Evolutionary conservation across 2,113 vertebrate species (phyloP).

Genomic region (Sylvia atricapilla): DNA sequence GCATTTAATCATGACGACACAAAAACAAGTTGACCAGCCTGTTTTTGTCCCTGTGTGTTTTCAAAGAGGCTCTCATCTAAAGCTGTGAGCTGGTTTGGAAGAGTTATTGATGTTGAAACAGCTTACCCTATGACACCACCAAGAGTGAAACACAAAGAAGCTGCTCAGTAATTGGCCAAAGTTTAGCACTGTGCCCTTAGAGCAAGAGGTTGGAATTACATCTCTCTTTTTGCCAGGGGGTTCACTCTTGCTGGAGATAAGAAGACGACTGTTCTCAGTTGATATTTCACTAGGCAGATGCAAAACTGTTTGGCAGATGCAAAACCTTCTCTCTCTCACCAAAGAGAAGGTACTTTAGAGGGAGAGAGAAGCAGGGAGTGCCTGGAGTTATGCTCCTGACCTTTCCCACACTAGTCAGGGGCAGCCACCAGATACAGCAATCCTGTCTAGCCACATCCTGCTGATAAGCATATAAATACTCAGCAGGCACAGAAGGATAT

Average conservation of each 20-base stretch:
- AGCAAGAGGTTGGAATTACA: not conserved
- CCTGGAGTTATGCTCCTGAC: not conserved
- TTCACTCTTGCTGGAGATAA: not conserved
- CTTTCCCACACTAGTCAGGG: not conserved
- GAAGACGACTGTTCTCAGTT: not conserved
- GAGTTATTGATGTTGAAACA: not conserved
- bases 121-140: not conserved
- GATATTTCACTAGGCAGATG: not conserved
- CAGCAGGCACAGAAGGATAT: slow-evolving; percentile 31
- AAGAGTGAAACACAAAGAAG: not conserved
- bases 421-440: not conserved
- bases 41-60: not conserved
- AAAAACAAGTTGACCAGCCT: not conserved
- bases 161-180: not conserved
- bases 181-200: not conserved
- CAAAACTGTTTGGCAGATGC: not conserved
- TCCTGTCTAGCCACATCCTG: slow-evolving; percentile 1
- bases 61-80: not conserved
- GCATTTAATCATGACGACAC: not conserved
- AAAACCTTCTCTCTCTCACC: not conserved
- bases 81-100: not conserved
- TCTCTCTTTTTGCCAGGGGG: not conserved
- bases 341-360: not conserved
- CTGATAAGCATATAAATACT: not conserved
- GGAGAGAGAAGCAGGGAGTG: not conserved